Evolutionary conservation across 2,113 vertebrate genomes (phyloP).

Genomic region (Phylloscopus whistleri): DNA sequence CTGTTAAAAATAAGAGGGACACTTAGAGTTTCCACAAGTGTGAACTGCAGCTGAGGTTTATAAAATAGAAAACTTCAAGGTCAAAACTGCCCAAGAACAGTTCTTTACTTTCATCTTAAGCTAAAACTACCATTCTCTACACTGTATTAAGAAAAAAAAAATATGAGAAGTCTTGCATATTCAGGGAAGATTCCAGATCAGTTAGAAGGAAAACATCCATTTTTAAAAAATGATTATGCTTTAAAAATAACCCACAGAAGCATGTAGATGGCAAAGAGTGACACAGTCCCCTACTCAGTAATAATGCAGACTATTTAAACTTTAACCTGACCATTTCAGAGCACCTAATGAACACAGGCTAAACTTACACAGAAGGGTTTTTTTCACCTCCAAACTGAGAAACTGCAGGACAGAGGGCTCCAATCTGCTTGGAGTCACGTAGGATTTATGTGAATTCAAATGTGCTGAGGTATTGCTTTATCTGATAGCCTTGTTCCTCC

Average conservation of each 20-base stretch:
- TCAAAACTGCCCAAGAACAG: slow-evolving; percentile 38
- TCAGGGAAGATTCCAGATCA: not conserved
- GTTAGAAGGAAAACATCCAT: not conserved
- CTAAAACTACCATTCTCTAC: slow-evolving; percentile 1
- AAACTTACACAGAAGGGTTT: not conserved
- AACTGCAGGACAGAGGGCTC: not conserved
- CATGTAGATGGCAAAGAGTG: not conserved
- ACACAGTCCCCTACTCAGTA: not conserved
- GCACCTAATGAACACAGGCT: not conserved
- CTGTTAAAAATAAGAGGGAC: slow-evolving; percentile 70
- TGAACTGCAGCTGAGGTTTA: slow-evolving; percentile 70
- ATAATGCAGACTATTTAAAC: not conserved
- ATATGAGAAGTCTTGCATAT: not conserved
- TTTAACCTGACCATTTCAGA: not conserved
- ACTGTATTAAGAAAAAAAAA: not conserved
- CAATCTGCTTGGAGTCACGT: not conserved
- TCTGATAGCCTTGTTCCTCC: slow-evolving; percentile 10
- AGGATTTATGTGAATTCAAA: slow-evolving; percentile 19
- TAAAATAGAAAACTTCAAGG: slow-evolving; percentile 52
- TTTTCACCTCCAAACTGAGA: not conserved
- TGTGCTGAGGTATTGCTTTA: slow-evolving; percentile 32
- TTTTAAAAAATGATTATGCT: not conserved
- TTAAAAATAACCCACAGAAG: not conserved
- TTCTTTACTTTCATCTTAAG: slow-evolving; percentile 15
- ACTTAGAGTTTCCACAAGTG: slow-evolving; percentile 72